Conservation (phyloP, 2,888 invertebrate genomes). For the Drepana falcataria region DNA sequence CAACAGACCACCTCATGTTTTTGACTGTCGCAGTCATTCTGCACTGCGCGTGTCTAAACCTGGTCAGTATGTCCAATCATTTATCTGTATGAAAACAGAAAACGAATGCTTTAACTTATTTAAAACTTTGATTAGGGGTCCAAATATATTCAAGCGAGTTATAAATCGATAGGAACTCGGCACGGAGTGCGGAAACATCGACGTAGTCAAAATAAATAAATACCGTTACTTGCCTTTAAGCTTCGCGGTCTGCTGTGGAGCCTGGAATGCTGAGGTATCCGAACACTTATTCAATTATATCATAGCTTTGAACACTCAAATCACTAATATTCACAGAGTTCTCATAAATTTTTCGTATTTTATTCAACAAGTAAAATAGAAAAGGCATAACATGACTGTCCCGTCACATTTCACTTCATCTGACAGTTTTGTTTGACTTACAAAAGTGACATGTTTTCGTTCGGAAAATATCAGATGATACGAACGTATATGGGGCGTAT, state of each 20-base stretch:
- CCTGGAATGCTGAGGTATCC: slow-evolving; percentile 31
- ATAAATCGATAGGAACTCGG: slow-evolving; percentile 31
- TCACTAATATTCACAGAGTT: slow-evolving; percentile 44
- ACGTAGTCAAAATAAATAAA: slow-evolving; percentile 68
- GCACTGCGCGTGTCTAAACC: too few species aligned
- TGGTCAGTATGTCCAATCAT: too few species aligned
- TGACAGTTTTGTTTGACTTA: slow-evolving; percentile 17
- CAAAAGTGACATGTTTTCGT: too few species aligned
- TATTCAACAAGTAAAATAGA: slow-evolving; percentile 73
- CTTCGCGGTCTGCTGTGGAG: slow-evolving; percentile 40
- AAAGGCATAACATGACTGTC: slow-evolving; percentile 61
- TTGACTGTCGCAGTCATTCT: too few species aligned
- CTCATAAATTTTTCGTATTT: slow-evolving; percentile 49
- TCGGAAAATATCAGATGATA: too few species aligned
- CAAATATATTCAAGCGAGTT: slow-evolving; percentile 19
- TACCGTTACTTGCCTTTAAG: slow-evolving; percentile 76
- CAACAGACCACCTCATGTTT: background rate
- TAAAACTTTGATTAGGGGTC: slow-evolving; percentile 9
- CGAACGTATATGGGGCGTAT: too few species aligned
- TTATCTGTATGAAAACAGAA: too few species aligned
- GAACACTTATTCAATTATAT: slow-evolving; percentile 41
- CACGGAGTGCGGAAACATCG: slow-evolving; percentile 40
- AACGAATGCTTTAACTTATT: background rate
- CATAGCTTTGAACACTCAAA: slow-evolving; percentile 44
- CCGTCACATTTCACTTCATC: slow-evolving; percentile 60